These are phyloP conservation scores for Nylanderia fulva DNA, from an alignment of 1,140 invertebrate genomes.

Conservation along the genomic window DNA sequence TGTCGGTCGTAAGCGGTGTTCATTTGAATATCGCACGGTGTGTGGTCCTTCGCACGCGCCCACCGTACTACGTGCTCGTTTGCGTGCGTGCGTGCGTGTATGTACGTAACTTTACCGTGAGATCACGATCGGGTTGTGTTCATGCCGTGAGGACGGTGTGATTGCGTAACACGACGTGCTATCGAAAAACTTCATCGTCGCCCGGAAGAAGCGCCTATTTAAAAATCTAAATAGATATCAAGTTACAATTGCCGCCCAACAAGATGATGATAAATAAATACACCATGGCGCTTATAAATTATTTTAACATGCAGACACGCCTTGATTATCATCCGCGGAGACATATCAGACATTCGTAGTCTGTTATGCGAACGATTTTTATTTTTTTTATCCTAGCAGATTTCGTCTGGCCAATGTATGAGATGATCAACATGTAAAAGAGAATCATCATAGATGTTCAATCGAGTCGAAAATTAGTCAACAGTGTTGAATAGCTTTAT, in stretches of 20 bases:
- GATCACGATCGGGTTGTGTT: slow-evolving; percentile 13
- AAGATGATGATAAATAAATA: slow-evolving; percentile 44
- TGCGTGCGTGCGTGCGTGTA: not conserved
- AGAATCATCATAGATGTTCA: not conserved
- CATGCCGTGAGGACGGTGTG: not conserved
- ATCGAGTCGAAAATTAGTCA: not conserved
- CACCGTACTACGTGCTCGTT: slow-evolving; percentile 33
- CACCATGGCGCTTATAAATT: not conserved
- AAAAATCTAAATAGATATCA: slow-evolving; percentile 39
- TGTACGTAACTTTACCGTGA: not conserved
- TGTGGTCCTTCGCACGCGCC: slow-evolving; percentile 71
- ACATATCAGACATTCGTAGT: not conserved
- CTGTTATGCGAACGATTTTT: not conserved
- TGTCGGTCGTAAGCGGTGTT: slow-evolving; percentile 63
- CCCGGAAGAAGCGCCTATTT: slow-evolving; percentile 29
- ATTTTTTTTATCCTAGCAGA: not conserved
- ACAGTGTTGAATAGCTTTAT: slow-evolving; percentile 3
- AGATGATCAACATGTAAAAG: not conserved
- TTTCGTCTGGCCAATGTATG: not conserved
- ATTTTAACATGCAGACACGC: not conserved
- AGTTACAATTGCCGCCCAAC: slow-evolving; percentile 35
- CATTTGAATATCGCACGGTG: slow-evolving; percentile 77
- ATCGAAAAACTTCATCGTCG: slow-evolving; percentile 32
- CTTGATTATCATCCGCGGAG: not conserved
- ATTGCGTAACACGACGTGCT: slow-evolving; percentile 24